These are phyloP conservation scores for Sinosuthora webbiana DNA, from an alignment of 2,113 vertebrate species.

Conservation along the genomic window DNA sequence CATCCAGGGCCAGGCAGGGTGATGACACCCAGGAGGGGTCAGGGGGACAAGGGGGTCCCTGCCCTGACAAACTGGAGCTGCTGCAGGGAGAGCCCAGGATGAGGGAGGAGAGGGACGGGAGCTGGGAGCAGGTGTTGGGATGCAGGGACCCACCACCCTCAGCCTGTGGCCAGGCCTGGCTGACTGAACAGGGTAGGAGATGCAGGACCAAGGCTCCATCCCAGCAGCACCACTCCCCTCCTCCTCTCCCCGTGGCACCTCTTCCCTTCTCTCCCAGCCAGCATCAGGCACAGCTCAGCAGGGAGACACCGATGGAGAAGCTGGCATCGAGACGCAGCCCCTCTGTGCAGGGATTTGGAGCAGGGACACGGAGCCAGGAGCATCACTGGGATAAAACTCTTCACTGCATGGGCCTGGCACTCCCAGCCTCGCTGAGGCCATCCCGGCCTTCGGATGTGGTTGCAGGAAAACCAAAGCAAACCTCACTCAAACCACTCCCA, in stretches of 20 bases:
- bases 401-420: accelerated
- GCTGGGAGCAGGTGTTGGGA: accelerated
- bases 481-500: slow-evolving; percentile 7
- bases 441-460: not conserved
- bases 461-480: slow-evolving; percentile 54
- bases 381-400: not conserved
- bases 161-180: not conserved
- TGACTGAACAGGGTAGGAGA: not conserved
- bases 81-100: not conserved
- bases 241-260: not conserved
- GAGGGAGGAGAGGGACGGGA: not conserved
- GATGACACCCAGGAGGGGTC: not conserved
- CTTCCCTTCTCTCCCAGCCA: not conserved
- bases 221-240: accelerated
- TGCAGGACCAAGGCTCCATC: not conserved
- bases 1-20: not conserved
- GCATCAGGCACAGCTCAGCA: not conserved
- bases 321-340: accelerated
- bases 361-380: accelerated
- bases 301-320: not conserved
- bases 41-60: accelerated
- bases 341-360: accelerated
- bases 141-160: not conserved
- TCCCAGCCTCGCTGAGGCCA: accelerated
- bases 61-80: not conserved